Percentiles rank a stretch among this genome's conserved stretches.
These are phyloP conservation scores for Hyppa rectilinea DNA, from an alignment of 2,888 invertebrate genomes.

Conservation along the genomic window DNA sequence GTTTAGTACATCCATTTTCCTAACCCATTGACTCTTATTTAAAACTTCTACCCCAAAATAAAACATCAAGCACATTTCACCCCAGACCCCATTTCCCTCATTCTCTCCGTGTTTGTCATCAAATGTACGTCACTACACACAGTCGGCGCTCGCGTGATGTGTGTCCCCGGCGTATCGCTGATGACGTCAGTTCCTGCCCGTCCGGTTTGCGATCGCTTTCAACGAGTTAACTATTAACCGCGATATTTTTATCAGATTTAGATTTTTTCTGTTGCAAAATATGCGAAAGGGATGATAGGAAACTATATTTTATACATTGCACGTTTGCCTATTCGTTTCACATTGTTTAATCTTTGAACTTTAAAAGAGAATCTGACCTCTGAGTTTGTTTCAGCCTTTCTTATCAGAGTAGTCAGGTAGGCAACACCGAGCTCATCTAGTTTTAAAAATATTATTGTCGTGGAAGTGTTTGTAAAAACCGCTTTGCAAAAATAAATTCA, in stretches of 20 bases:
- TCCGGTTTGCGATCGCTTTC: conserved; percentile 43
- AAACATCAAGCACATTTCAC: conserved; percentile 18
- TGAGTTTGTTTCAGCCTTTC: too few species aligned
- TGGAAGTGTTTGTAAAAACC: too few species aligned
- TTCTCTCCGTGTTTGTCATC: conserved; percentile 58
- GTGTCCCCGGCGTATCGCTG: conserved; percentile 67
- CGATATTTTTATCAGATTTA: conserved; percentile 20
- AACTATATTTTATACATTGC: not conserved
- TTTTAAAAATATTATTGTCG: too few species aligned
- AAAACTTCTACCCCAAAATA: conserved; percentile 15
- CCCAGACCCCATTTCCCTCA: conserved; percentile 42
- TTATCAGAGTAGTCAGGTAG: too few species aligned
- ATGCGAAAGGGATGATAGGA: not conserved
- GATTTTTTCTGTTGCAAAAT: not conserved
- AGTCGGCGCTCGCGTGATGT: conserved; percentile 60
- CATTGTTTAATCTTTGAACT: not conserved
- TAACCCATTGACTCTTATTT: not conserved
- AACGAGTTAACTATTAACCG: conserved; percentile 45
- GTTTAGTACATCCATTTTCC: not conserved
- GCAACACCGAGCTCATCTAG: too few species aligned
- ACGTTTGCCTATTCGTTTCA: not conserved
- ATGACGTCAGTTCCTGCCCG: conserved; percentile 79
- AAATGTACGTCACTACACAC: conserved; percentile 61
- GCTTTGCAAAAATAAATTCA: too few species aligned
- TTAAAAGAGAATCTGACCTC: too few species aligned